Evolutionary conservation across 2,888 invertebrate genomes (phyloP), one percentile per base, ranked within the genome.

Genomic region (Drosophila antonietae): DNA sequence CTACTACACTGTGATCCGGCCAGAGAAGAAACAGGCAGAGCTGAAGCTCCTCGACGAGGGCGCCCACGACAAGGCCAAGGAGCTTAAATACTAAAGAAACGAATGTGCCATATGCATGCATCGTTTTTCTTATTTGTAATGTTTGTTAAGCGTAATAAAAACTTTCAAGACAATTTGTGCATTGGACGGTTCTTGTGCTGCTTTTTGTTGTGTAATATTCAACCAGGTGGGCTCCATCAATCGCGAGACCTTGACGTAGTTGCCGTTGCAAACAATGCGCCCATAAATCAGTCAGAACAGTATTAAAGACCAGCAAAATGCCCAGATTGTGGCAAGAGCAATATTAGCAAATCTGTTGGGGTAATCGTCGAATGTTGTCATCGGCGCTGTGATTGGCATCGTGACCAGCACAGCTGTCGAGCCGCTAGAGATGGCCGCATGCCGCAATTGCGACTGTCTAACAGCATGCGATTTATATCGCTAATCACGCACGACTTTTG

Each of bases 1-100:
- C 56, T 94, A 94, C 83, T 93, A 93, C 65, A 93, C 94, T 1
- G 93, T 94, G 12, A 89, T 93, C 18, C 92, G 93, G 68, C 95
- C 95, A 10, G 89, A 92, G 73, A 89, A 90, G 51, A 91, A 93
- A 84, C 86, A 84, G 63, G 87, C 93, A 47, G 93, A 93, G 60
- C 86, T 93, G 39, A 90, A 94, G 83, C 87, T 94, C 71, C 90
- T 94, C 35, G 90, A 92, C 15, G 94, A 94, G 90, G 94, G 94
- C 1, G 83, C 93, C 8, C 85, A 77, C 46, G 94, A 94, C 87
- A 91, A 89, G 63, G 93, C 93, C 47, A 88, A 91, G 55, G 90
- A 91, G 73, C 73, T 93, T 31, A 91, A 91, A 78, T 91, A 83
- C 62, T 91, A 18, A 77, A 28, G 28, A 68, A 23, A 55, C 28